Percentiles rank a stretch among this genome's conserved stretches.
These are phyloP conservation scores for Pseudochromis fuscus DNA, from an alignment of 2,797 vertebrate genomes.

Conservation along the genomic window DNA sequence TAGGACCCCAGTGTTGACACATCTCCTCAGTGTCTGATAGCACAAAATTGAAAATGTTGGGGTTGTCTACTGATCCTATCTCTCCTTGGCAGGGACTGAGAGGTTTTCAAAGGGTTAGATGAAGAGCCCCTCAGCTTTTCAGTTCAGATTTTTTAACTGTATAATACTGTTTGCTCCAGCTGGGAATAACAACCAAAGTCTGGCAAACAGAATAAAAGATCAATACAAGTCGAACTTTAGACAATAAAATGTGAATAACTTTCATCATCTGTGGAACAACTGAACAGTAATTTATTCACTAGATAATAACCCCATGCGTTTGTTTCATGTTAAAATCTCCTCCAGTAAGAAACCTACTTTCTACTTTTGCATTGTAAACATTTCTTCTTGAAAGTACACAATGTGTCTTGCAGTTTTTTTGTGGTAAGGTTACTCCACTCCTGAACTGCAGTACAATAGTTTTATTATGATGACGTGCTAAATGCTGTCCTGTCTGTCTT, in stretches of 20 bases:
- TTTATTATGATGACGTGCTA: neutral
- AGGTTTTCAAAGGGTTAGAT: constrained; percentile 71
- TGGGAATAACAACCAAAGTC: constrained; percentile 41
- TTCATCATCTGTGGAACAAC: constrained; percentile 18
- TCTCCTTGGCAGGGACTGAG: constrained; percentile 67
- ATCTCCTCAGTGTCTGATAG: constrained; percentile 82
- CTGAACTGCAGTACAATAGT: neutral
- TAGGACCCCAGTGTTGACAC: constrained; percentile 82
- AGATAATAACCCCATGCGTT: constrained; percentile 12
- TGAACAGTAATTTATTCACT: constrained; percentile 38
- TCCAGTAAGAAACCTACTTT: constrained; percentile 1
- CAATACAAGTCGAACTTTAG: constrained; percentile 42
- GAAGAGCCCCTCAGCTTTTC: constrained; percentile 61
- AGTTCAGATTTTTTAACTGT: constrained; percentile 43
- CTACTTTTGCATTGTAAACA: neutral
- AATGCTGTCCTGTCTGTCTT: neutral
- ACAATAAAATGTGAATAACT: constrained; percentile 31
- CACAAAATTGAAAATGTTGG: constrained; percentile 84
- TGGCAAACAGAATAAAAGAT: constrained; percentile 47
- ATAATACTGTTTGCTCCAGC: constrained; percentile 29
- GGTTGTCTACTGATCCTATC: constrained; percentile 82
- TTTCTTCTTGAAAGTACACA: too few relatives aligned
- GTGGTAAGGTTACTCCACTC: neutral
- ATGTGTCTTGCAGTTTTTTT: too few relatives aligned
- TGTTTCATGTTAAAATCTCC: constrained; percentile 3